Base-by-base conservation (phyloP, 2,113 vertebrate species). In the Tretioscincus oriximinensis region DNA sequence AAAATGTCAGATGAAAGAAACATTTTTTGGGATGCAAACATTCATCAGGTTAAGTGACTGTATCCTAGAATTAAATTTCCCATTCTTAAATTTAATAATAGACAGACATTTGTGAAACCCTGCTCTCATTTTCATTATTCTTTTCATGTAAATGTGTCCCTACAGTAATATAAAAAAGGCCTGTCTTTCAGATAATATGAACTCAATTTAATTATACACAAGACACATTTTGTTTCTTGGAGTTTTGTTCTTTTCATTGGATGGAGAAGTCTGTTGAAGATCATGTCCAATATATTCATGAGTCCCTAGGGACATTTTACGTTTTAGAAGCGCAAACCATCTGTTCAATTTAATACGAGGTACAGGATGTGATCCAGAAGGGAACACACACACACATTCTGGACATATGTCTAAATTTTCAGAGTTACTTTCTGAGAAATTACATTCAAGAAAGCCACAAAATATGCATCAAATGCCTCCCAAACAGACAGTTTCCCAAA, bases 281-380 rank as follows among this genome's bases (percentile, higher is more conserved):
- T 31, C 61, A 77, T 75, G 72, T 21, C 5, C 47, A 47, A 64
- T 65, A 20, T 84, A 84, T 83, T 78, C 66, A 70, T 51, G 60
- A 28, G 45, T 82, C 60, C 31, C 73, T 24, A 31, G 84, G 68
- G 54, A 77, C 61, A 71, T 16, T 31, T 83, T 81, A 67, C 5
- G 35, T 78, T 78, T 67, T 45, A 67, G 83, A 87, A 74, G 80
- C 16, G 71, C 77, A 88, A 85, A 86, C 76, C 61, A 64, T 31
- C 69, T 81, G 29, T 76, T 79, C 82, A 72, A 35, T 84, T 81
- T 81, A 78, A 81, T 81, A 58, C 29, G 47, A 41, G 29, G 63
- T 73, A 73, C 76, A 85, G 65, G 72, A 68, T 75, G 51, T 75
- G 65, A 76, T 81, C 73, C 80, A 76, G 65, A 74, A 74, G 54